Percentiles rank a stretch among this genome's conserved stretches.
Conservation (phyloP, 2,888 invertebrate species). For the Hedychridium roseum region DNA sequence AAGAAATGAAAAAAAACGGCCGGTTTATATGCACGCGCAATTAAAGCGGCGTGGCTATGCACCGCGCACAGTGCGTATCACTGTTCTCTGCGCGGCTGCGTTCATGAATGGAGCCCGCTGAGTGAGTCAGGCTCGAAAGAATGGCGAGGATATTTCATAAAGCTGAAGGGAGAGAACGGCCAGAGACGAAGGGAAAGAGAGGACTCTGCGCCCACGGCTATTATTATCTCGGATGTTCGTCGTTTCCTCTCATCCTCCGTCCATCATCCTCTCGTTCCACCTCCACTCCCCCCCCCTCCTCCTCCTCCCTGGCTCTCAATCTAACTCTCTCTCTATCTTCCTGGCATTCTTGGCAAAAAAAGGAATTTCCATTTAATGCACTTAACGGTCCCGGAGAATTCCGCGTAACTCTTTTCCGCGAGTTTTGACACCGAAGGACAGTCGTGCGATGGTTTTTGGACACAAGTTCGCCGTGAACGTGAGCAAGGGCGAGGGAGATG, state of each 20-base stretch:
- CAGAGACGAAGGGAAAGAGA: no score
- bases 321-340: constrained; percentile 1
- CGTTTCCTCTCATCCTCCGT: constrained; percentile 6
- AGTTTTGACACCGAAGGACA: no score
- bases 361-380: not conserved
- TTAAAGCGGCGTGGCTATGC: constrained; percentile 37
- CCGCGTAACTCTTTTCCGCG: not conserved
- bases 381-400: no score
- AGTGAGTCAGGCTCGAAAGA: constrained; percentile 45
- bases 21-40: constrained; percentile 27
- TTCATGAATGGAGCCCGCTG: constrained; percentile 48
- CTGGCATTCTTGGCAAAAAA: not conserved
- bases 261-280: constrained; percentile 48
- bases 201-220: no score
- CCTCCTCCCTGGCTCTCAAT: not conserved
- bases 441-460: no score
- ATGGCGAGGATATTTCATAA: constrained; percentile 48
- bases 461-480: not conserved
- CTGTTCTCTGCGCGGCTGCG: constrained; percentile 39
- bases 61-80: constrained; percentile 39
- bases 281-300: constrained; percentile 11
- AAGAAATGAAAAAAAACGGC: not conserved
- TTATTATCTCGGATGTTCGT: no score
- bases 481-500: not conserved
- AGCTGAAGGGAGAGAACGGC: constrained; percentile 39